phyloP scores from a whole-genome alignment of 2,888 invertebrate genomes.

The Machimus rusticus region DNA sequence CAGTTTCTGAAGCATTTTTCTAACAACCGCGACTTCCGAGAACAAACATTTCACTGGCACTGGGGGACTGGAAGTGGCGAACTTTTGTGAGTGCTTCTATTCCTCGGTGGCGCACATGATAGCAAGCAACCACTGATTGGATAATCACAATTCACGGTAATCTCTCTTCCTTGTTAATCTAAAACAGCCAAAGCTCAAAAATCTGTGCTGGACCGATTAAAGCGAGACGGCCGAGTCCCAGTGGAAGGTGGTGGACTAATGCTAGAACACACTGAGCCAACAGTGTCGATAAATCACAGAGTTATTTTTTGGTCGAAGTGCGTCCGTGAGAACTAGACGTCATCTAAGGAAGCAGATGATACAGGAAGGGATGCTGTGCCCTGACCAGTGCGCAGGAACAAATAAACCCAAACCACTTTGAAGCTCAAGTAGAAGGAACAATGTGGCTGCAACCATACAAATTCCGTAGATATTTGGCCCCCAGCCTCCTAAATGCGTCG shows the following conservation, averaged over 20 bases:
- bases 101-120: constrained; percentile 29
- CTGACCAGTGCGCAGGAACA: constrained; percentile 42
- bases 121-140: constrained; percentile 37
- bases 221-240: neutral
- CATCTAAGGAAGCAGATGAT: neutral
- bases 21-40: constrained; percentile 18
- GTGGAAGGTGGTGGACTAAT: neutral
- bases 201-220: constrained; percentile 5
- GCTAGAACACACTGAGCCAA: neutral
- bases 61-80: constrained; percentile 2
- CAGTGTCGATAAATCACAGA: neutral
- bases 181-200: constrained; percentile 10
- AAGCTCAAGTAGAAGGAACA: neutral
- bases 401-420: constrained; percentile 42
- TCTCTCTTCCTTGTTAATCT: constrained; percentile 31
- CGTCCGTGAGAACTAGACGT: neutral
- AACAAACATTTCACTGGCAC: constrained; percentile 18
- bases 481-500: neutral
- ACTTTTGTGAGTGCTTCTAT: constrained; percentile 6
- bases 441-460: neutral
- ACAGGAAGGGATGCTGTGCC: constrained; percentile 4
- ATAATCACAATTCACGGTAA: constrained; percentile 26
- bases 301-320: neutral
- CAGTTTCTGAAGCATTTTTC: neutral
- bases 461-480: neutral